Evolutionary conservation across 2,797 vertebrate species (phyloP).

Genomic region (Neoniphon sammara): DNA sequence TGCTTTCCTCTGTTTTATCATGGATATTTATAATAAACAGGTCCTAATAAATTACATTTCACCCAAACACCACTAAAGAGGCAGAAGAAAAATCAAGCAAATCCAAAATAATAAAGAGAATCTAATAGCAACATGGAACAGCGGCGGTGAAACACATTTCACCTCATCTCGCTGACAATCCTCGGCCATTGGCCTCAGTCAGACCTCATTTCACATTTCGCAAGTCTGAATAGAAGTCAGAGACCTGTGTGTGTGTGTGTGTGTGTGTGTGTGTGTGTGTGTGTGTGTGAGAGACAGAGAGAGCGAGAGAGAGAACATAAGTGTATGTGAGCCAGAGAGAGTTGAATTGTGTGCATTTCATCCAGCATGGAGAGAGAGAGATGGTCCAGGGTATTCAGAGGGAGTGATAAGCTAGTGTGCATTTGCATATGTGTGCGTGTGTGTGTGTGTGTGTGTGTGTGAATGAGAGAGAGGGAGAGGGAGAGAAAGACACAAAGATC

Average conservation of each 20-base stretch:
- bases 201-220: constrained; percentile 69
- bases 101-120: constrained; percentile 16
- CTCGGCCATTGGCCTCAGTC: constrained; percentile 54
- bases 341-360: constrained; percentile 41
- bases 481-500: no score
- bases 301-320: background rate
- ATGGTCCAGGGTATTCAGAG: constrained; percentile 47
- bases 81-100: background rate
- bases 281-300: background rate
- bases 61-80: background rate
- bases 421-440: no score
- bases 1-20: background rate
- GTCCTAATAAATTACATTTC: constrained; percentile 32
- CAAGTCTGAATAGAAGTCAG: constrained; percentile 45
- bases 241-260: background rate
- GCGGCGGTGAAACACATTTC: constrained; percentile 37
- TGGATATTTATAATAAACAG: background rate
- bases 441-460: constrained; percentile 23
- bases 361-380: constrained; percentile 33
- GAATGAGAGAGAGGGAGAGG: background rate
- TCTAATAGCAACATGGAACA: constrained; percentile 2
- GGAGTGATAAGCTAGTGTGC: constrained; percentile 36
- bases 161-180: constrained; percentile 37
- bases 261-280: background rate
- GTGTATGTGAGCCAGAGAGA: constrained; percentile 36